Percentiles rank a stretch among this genome's conserved stretches.
phyloP scores from a whole-genome alignment of 2,113 vertebrate genomes.

The Amblyornis subalaris region DNA sequence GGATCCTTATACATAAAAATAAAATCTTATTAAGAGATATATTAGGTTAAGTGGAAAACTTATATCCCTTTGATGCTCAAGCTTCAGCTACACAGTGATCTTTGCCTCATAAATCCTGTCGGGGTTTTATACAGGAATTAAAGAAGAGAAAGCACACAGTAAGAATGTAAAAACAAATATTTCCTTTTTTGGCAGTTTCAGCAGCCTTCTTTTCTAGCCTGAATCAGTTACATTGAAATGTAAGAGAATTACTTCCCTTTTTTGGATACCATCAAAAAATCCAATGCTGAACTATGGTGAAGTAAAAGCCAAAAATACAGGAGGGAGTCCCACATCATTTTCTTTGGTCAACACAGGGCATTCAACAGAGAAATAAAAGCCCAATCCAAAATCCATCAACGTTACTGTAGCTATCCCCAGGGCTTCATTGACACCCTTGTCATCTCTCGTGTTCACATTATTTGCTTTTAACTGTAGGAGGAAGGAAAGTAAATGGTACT shows the following conservation, averaged over 20 bases:
- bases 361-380: not conserved
- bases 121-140: not conserved
- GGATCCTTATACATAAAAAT: not conserved
- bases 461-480: not conserved
- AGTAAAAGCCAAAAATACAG: not conserved
- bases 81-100: not conserved
- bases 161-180: not conserved
- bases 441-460: not conserved
- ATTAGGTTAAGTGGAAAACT: not conserved
- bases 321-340: not conserved
- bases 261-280: not conserved
- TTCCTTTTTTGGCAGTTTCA: constrained; percentile 4
- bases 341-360: not conserved
- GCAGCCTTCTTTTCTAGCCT: not conserved
- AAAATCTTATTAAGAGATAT: not conserved
- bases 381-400: not conserved
- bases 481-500: not conserved
- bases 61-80: not conserved
- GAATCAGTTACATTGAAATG: not conserved
- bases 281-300: not conserved
- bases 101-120: not conserved
- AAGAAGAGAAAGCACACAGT: not conserved
- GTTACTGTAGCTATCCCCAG: not conserved
- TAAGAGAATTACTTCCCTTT: constrained; percentile 20
- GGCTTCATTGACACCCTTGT: not conserved